Evolutionary conservation across 2,113 vertebrate genomes (phyloP), one percentile per base, ranked within the genome.

Genomic region (Ginglymostoma cirratum): DNA sequence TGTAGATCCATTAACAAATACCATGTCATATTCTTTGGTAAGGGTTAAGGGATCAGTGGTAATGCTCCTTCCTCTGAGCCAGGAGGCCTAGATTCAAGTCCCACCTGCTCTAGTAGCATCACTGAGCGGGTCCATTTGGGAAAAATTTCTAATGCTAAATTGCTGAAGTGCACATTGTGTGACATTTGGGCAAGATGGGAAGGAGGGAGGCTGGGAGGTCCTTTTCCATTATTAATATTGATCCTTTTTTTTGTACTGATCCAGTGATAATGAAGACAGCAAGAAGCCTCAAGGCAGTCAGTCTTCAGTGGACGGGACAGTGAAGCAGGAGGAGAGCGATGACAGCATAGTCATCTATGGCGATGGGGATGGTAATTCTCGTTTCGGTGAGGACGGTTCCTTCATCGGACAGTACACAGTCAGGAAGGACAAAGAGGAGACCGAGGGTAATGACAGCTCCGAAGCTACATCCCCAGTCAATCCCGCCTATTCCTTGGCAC

Each of bases 361-460:
- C 0, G 99, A 99, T 96, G 99, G 99, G 0, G 99, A 99, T 0
- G 99, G 99, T 1, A 99, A 99, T 12, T 95, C 93, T 0, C 99
- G 99, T 97, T 99, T 99, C 97, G 99, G 99, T 0, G 99, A 99
- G 96, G 99, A 99, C 0, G 99, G 99, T 89, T 99, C 99, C 55
- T 99, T 99, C 96, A 99, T 99, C 1, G 99, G 99, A 96, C 99
- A 99, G 97, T 99, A 99, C 98, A 99, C 99, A 0, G 99, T 99
- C 96, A 99, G 98, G 97, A 99, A 99, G 97, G 99, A 99, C 98
- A 99, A 99, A 96, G 99, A 99, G 14, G 99, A 99, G 96, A 99
- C 99, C 0, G 99, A 99, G 97, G 99, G 99, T 97, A 99, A 99
- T 0, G 99, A 99, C 97, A 99, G 99, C 98, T 99, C 99, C 0